phyloP scores from a whole-genome alignment of 2,888 invertebrate genomes.

The Bembecia ichneumoniformis region DNA sequence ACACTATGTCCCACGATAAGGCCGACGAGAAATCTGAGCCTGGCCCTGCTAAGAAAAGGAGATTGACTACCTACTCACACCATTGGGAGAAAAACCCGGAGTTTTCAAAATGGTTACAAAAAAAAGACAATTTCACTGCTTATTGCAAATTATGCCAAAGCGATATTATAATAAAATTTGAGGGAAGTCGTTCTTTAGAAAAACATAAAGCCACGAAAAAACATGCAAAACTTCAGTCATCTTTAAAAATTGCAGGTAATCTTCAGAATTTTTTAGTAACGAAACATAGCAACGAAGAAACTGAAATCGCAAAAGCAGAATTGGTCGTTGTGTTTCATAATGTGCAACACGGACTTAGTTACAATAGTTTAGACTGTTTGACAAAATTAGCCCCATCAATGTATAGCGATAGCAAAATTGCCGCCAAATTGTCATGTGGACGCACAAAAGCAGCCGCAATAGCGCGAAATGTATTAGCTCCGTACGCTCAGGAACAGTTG shows the following conservation, averaged over 20 bases:
- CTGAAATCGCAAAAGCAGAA: slow-evolving; percentile 1
- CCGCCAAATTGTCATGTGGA: slow-evolving; percentile 1
- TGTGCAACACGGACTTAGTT: not conserved
- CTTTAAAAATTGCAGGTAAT: slow-evolving; percentile 1
- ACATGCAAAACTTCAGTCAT: slow-evolving; percentile 1
- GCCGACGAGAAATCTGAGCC: too few relatives aligned
- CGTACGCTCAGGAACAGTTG: not conserved
- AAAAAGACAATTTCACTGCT: slow-evolving; percentile 1
- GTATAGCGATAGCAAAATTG: slow-evolving; percentile 1
- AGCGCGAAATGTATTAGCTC: not conserved
- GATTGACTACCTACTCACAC: too few relatives aligned
- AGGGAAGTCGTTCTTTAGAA: slow-evolving; percentile 1
- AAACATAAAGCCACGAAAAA: slow-evolving; percentile 1
- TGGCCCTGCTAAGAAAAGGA: too few relatives aligned
- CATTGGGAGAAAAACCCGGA: not conserved
- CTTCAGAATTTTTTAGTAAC: slow-evolving; percentile 1
- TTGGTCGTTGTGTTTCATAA: slow-evolving; percentile 1
- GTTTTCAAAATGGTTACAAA: slow-evolving; percentile 2
- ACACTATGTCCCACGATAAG: too few relatives aligned
- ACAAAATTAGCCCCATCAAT: not conserved
- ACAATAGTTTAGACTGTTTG: slow-evolving; percentile 1
- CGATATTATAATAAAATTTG: slow-evolving; percentile 1
- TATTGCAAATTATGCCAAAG: slow-evolving; percentile 1
- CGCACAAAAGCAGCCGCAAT: not conserved
- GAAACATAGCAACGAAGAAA: slow-evolving; percentile 1